Percentiles rank a stretch among this genome's conserved stretches.
These are phyloP conservation scores for Drosophila prosaltans DNA, from an alignment of 1,140 invertebrate species.

Conservation along the genomic window DNA sequence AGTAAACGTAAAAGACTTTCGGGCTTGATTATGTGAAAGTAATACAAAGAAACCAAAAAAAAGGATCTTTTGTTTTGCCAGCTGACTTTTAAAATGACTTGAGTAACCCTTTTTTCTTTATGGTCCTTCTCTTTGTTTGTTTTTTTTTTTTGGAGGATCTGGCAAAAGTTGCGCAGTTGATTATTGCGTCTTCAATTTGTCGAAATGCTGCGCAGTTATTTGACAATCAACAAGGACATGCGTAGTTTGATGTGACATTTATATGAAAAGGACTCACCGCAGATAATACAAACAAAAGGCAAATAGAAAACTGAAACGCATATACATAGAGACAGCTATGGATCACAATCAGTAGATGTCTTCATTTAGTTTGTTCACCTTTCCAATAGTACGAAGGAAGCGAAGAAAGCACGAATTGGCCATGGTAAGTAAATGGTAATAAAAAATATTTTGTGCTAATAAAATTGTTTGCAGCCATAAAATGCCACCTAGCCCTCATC, in stretches of 20 bases:
- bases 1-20: constrained; percentile 44
- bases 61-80: constrained; percentile 40
- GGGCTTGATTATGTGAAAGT: constrained; percentile 8
- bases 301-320: constrained; percentile 58
- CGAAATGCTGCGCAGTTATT: constrained; percentile 56
- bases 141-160: constrained; percentile 1
- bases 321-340: constrained; percentile 31
- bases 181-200: constrained; percentile 51
- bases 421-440: constrained; percentile 48
- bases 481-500: constrained; percentile 31
- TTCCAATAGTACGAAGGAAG: constrained; percentile 43
- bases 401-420: constrained; percentile 42
- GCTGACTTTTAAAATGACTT: constrained; percentile 46
- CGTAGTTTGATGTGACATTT: constrained; percentile 63
- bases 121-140: no score
- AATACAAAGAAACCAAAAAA: neutral
- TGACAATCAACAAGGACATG: constrained; percentile 21
- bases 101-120: constrained; percentile 10
- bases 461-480: constrained; percentile 63
- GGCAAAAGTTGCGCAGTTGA: constrained; percentile 60
- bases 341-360: constrained; percentile 28
- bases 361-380: constrained; percentile 66
- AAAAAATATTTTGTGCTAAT: constrained; percentile 60
- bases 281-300: constrained; percentile 60
- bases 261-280: constrained; percentile 71